Evolutionary conservation across 2,797 vertebrate species (phyloP), one percentile per base, ranked within the genome.

Genomic region (Tragopan temminckii): DNA sequence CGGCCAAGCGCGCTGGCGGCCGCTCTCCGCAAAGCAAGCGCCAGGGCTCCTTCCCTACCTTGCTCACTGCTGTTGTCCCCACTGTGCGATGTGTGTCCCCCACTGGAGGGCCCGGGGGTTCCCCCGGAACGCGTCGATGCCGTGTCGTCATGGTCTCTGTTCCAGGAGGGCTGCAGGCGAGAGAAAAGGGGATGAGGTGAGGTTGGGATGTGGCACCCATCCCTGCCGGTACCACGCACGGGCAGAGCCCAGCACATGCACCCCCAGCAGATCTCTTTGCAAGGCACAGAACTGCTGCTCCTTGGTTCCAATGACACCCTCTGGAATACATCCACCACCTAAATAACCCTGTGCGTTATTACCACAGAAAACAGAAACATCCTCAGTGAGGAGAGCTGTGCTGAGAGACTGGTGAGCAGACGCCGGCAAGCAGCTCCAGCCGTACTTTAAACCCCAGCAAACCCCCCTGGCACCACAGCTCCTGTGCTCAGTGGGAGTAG

Each of bases 31-130:
- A 85, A 93, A 66, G 58, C 89, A 90, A 83, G 83, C 35, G 5
- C 29, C 80, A 97, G 94, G 87, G 80, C 64, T 95, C 72, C 69
- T n/a, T 92, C 93, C 98, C 98, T 98, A 99, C 99, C 99, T 98
- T 99, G 99, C 97, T 99, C 99, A 83, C 99, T 99, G 98, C 99
- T 99, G 98, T 99, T 99, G 98, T 99, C 99, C 25, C 99, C 99
- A 5, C 99, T 99, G 98, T 99, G 99, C 10, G 99, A 99, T 76
- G 99, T 99, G 97, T 99, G 99, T 95, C 99, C 99, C 14, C 99
- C 99, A 8, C 99, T 99, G 97, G 99, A 99, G 35, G 99, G 99
- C 36, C 99, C 99, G 0, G 99, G 99, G 40, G 99, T 99, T 91
- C 99, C 99, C 87, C 99, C 99, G 0, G 99, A 99, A 89, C 99